Percentiles rank a stretch among this genome's conserved stretches.
These are phyloP conservation scores for Luffia ferchaultella DNA, from an alignment of 2,888 invertebrate species.

Conservation along the genomic window DNA sequence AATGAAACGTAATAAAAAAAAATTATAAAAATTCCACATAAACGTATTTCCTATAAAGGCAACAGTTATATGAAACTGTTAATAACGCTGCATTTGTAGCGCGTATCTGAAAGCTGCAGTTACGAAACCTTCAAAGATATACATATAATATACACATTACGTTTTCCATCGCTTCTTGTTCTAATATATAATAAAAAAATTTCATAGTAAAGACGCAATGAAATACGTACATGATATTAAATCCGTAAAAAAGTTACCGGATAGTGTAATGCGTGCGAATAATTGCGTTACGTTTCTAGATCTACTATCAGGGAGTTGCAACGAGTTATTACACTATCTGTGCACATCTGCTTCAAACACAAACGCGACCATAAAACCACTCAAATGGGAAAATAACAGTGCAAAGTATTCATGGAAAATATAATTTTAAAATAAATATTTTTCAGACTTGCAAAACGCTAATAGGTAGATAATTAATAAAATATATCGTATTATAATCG, in stretches of 20 bases:
- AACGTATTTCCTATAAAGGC: neutral
- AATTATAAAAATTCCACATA: too few species aligned
- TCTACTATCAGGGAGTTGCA: slow-evolving; percentile 26
- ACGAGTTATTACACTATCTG: slow-evolving; percentile 38
- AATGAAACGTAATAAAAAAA: too few species aligned
- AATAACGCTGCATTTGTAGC: neutral
- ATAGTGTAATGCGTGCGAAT: slow-evolving; percentile 42
- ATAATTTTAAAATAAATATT: slow-evolving; percentile 30
- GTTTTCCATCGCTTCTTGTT: neutral
- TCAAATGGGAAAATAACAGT: slow-evolving; percentile 64
- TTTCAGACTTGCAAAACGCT: slow-evolving; percentile 52
- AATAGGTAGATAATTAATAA: too few species aligned
- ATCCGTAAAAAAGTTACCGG: neutral
- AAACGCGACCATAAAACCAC: slow-evolving; percentile 51
- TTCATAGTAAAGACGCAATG: neutral
- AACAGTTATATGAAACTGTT: neutral
- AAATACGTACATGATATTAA: neutral
- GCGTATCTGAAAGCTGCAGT: neutral
- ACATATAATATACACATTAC: neutral
- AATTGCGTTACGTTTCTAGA: slow-evolving; percentile 59
- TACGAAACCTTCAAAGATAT: neutral
- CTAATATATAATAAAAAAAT: neutral
- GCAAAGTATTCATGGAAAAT: slow-evolving; percentile 55
- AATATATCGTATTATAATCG: too few species aligned
- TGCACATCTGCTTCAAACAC: slow-evolving; percentile 40